phyloP scores from a whole-genome alignment of 2,888 invertebrate species.

The Tiliacea aurago region DNA sequence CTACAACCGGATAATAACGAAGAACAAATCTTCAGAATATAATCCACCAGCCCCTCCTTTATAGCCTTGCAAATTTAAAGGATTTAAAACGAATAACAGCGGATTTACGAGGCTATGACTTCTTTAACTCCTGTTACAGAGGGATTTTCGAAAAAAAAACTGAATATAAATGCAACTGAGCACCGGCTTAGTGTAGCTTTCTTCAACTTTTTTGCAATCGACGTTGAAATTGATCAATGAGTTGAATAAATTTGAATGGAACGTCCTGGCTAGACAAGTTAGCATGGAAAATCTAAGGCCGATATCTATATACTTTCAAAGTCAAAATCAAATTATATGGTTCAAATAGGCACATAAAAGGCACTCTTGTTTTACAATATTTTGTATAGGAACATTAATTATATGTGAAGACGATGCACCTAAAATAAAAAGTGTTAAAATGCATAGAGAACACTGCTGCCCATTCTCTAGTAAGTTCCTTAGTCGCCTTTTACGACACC shows the following conservation, averaged over 20 bases:
- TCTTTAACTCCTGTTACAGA: neutral
- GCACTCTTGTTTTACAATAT: no score
- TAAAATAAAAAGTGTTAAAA: no score
- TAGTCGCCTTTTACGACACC: no score
- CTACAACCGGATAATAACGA: neutral
- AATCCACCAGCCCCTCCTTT: slow-evolving; percentile 3
- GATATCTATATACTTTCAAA: neutral
- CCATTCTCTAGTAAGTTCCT: no score
- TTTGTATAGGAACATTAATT: no score
- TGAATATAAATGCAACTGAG: slow-evolving; percentile 26
- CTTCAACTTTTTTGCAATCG: slow-evolving; percentile 12
- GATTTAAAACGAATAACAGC: slow-evolving; percentile 33
- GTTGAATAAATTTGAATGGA: neutral
- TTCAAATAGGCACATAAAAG: no score
- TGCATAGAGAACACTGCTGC: no score
- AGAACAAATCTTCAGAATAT: slow-evolving; percentile 6
- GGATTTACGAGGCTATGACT: slow-evolving; percentile 25
- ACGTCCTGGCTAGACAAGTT: neutral
- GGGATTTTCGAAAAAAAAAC: slow-evolving; percentile 18
- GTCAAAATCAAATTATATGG: no score
- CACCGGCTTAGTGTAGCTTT: slow-evolving; percentile 10
- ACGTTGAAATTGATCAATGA: neutral
- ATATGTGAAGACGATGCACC: no score
- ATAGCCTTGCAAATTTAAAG: slow-evolving; percentile 20
- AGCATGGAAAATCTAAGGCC: neutral